Evolutionary conservation across 2,113 vertebrate species (phyloP).

Genomic region (Shinisaurus crocodilurus): DNA sequence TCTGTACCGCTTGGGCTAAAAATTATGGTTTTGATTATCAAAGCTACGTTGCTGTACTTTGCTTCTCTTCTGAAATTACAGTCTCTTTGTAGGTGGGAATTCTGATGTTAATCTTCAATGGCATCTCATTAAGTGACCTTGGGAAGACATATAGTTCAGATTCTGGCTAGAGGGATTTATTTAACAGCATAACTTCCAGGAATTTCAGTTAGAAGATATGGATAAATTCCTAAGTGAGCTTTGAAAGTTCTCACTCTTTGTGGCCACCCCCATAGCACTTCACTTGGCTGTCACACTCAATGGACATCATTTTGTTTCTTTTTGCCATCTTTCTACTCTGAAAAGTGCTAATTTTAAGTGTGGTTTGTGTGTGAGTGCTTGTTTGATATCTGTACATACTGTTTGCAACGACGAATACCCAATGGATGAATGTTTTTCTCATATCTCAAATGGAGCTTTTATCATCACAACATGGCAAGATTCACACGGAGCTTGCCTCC

Average conservation of each 20-base stretch:
- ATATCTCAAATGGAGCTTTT: neutral
- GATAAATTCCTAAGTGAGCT: neutral
- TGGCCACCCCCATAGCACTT: neutral
- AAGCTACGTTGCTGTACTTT: constrained; percentile 7
- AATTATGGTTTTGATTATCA: constrained; percentile 42
- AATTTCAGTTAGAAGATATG: neutral
- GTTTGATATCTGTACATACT: neutral
- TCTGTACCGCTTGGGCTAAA: constrained; percentile 38
- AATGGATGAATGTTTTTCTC: neutral
- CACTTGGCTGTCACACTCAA: neutral
- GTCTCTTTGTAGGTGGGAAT: constrained; percentile 16
- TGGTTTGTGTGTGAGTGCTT: neutral
- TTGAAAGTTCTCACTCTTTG: neutral
- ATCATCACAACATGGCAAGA: neutral
- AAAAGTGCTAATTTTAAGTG: neutral
- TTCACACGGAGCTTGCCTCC: neutral
- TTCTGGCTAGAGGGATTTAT: neutral
- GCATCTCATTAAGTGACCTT: constrained; percentile 14
- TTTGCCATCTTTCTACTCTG: neutral
- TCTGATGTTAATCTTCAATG: constrained; percentile 14
- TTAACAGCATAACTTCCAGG: neutral
- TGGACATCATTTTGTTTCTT: constrained; percentile 5
- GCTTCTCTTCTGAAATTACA: neutral
- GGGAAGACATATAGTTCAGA: neutral
- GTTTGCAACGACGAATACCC: neutral